A percentile compares a stretch with the other conserved stretches of the same genome.
phyloP scores from a whole-genome alignment of 2,797 vertebrate genomes.

The Rhinophrynus dorsalis region DNA sequence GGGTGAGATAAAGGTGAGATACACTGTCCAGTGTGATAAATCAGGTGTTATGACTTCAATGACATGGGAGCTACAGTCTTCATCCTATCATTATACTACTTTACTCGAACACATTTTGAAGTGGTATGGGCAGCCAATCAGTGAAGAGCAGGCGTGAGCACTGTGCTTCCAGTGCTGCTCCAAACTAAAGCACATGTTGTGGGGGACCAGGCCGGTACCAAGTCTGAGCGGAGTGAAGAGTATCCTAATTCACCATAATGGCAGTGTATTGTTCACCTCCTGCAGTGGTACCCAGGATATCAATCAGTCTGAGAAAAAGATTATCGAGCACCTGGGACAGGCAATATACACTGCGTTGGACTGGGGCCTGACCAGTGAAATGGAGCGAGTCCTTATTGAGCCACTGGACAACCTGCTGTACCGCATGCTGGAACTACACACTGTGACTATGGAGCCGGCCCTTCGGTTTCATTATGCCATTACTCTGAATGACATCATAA shows the following conservation, averaged over 20 bases:
- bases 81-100: too few species aligned
- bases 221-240: conserved; percentile 54
- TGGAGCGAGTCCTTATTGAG: conserved; percentile 65
- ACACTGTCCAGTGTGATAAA: too few species aligned
- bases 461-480: conserved; percentile 16
- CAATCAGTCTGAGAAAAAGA: background rate
- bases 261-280: conserved; percentile 56
- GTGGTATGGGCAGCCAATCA: conserved; percentile 63
- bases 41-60: too few species aligned
- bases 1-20: too few species aligned
- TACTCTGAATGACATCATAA: background rate
- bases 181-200: conserved; percentile 49
- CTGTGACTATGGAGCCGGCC: conserved; percentile 25
- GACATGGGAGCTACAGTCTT: too few species aligned
- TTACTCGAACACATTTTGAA: too few species aligned
- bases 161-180: conserved; percentile 68
- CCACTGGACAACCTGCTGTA: conserved; percentile 65
- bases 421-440: conserved; percentile 65
- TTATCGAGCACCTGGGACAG: conserved; percentile 62
- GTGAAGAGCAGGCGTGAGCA: conserved; percentile 75
- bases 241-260: conserved; percentile 63
- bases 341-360: conserved; percentile 71
- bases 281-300: background rate
- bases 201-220: background rate
- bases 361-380: conserved; percentile 66